A percentile compares a stretch with the other conserved stretches of the same genome.
phyloP scores from a whole-genome alignment of 2,797 vertebrate species.

The Sebastes minor region DNA sequence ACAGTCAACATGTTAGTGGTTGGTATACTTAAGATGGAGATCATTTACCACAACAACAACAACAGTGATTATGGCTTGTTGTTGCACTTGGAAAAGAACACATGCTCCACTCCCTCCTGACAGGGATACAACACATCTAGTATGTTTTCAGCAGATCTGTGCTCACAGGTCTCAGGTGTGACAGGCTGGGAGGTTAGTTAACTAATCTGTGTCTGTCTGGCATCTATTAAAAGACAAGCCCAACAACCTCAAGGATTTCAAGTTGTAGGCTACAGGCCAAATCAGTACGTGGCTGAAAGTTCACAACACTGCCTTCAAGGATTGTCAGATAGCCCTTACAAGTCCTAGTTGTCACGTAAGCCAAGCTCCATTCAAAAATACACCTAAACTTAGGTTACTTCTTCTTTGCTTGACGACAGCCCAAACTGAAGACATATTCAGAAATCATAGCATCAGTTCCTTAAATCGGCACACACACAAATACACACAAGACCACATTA shows the following conservation, averaged over 20 bases:
- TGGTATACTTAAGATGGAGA: neutral
- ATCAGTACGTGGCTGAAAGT: slow-evolving; percentile 6
- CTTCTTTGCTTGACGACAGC: neutral
- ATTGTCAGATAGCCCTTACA: neutral
- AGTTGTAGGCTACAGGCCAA: slow-evolving; percentile 11
- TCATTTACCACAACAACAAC: neutral
- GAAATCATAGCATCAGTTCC: neutral
- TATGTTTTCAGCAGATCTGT: neutral
- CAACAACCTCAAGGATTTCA: slow-evolving; percentile 23
- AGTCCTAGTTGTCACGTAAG: neutral
- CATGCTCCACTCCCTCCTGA: neutral
- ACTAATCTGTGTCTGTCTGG: slow-evolving; percentile 55
- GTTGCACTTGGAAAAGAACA: neutral
- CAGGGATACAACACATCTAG: neutral
- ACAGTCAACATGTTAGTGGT: neutral
- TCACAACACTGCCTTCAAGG: neutral
- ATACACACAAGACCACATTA: neutral
- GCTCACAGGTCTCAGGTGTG: neutral
- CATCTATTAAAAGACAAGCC: slow-evolving; percentile 56
- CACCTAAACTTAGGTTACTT: neutral
- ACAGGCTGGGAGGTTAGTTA: neutral
- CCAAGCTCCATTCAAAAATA: neutral
- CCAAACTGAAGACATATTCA: neutral
- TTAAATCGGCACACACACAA: neutral
- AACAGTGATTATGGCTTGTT: neutral